phyloP scores from a whole-genome alignment of 2,888 invertebrate species.

The Shargacucullia verbasci region DNA sequence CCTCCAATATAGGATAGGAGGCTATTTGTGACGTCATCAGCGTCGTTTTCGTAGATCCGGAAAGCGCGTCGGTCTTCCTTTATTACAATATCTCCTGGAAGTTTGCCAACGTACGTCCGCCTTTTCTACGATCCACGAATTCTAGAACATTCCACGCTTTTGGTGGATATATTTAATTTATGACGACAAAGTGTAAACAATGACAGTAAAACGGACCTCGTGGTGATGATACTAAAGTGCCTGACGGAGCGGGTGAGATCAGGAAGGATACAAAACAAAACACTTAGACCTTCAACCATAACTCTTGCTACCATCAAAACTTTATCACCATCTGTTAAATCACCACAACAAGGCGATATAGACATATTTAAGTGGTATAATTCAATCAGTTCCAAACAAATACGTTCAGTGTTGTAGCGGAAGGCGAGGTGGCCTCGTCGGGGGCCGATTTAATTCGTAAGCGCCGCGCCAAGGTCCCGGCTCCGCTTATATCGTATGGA shows the following conservation, averaged over 20 bases:
- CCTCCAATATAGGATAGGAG: slow-evolving; percentile 12
- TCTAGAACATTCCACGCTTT: slow-evolving; percentile 43
- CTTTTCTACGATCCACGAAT: slow-evolving; percentile 28
- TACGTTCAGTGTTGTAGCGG: slow-evolving; percentile 59
- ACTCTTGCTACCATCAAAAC: not conserved
- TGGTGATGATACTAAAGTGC: slow-evolving; percentile 28
- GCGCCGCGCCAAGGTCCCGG: slow-evolving; percentile 75
- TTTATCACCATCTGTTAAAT: slow-evolving; percentile 35
- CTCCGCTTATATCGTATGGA: slow-evolving; percentile 63
- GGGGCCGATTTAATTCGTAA: slow-evolving; percentile 78
- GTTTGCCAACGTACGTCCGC: slow-evolving; percentile 31
- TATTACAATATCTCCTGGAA: slow-evolving; percentile 42
- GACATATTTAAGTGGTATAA: slow-evolving; percentile 49
- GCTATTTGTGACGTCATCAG: slow-evolving; percentile 23
- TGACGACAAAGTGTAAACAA: slow-evolving; percentile 30
- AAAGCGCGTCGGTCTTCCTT: slow-evolving; percentile 26
- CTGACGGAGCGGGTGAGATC: slow-evolving; percentile 38
- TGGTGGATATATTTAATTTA: slow-evolving; percentile 29
- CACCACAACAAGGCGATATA: slow-evolving; percentile 28
- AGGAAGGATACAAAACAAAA: slow-evolving; percentile 25
- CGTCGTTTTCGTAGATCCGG: slow-evolving; percentile 26
- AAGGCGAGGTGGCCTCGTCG: slow-evolving; percentile 72
- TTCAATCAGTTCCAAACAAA: slow-evolving; percentile 55
- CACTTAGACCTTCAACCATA: slow-evolving; percentile 20
- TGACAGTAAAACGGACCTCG: slow-evolving; percentile 3